Evolutionary conservation across 2,888 invertebrate species (phyloP), one percentile per base, ranked within the genome.

Genomic region (Phrixothrix hirtus): DNA sequence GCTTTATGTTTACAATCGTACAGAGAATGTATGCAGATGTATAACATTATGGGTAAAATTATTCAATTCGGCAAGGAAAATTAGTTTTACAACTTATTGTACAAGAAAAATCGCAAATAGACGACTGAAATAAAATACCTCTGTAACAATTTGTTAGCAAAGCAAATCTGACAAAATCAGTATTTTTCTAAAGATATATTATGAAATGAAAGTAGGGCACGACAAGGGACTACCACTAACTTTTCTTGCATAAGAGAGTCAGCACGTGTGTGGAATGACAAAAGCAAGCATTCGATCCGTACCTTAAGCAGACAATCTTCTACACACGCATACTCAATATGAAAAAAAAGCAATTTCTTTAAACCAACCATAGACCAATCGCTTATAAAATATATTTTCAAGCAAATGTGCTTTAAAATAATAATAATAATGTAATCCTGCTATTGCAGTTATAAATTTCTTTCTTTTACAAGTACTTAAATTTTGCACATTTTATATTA

Each of bases 241-340:
- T 21, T 21, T 21, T 7, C 7, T 21, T 21, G 21, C 21, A 21
- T 21, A 21, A 21, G 21, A 21, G 21, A 3, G 3, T 21, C 50
- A 30, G 38, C 50, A 50, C 50, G 50, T 50, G 50, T 35, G 37
- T 34, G 37, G 44, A 50, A 50, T 50, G 50, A 44, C 43, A 42
- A 43, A 25, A 31, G 42, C 15, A 26, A 31, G 43, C 50, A 50
- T 50, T 35, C 44, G 43, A 42, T 50, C 37, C 25, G 36, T 36
- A 38, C 31, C 37, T 43, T 25, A 36, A 43, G 43, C 30, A 32
- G 50, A 50, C 43, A 50, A 42, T 43, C 50, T 50, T 37, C 50
- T 5, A 7, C 21, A 21, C 21, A 21, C 7, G 21, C 7, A 21
- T 21, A 7, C 21, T 3, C 7, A 21, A 21, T 21, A 21, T 21